A percentile compares a stretch with the other conserved stretches of the same genome.
Conservation (phyloP, 2,888 invertebrate genomes). For the Xylota segnis region DNA sequence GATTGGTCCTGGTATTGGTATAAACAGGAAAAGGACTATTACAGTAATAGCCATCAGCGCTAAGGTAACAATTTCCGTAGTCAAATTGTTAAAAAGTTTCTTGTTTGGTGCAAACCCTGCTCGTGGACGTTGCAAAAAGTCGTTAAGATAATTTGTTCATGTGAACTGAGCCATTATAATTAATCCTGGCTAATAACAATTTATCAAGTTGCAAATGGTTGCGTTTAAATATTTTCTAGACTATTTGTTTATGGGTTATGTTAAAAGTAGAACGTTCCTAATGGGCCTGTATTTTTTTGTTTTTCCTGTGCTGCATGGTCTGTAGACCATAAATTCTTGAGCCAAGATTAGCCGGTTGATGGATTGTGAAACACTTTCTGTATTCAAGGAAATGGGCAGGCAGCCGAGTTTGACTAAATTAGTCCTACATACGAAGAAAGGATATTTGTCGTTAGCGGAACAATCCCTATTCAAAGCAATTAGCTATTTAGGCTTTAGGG, state of each 20-base stretch:
- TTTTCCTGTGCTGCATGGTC: too few species aligned
- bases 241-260: background rate
- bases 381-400: too few species aligned
- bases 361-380: too few species aligned
- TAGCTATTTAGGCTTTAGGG: too few species aligned
- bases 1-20: background rate
- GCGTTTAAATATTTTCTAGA: background rate
- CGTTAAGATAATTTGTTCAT: slow-evolving; percentile 7
- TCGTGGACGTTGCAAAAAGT: background rate
- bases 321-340: too few species aligned
- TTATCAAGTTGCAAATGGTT: background rate
- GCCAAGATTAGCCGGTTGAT: too few species aligned
- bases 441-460: too few species aligned
- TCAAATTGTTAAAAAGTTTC: background rate
- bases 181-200: slow-evolving; percentile 3
- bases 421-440: too few species aligned
- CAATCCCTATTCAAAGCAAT: too few species aligned
- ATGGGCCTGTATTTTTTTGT: background rate
- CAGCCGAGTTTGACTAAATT: too few species aligned
- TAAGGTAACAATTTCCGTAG: slow-evolving; percentile 13
- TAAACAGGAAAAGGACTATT: background rate
- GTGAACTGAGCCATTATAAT: background rate
- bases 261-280: background rate
- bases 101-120: background rate
- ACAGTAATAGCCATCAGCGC: background rate